Conservation (phyloP, 2,113 vertebrate genomes). For the Nipponia nippon region DNA sequence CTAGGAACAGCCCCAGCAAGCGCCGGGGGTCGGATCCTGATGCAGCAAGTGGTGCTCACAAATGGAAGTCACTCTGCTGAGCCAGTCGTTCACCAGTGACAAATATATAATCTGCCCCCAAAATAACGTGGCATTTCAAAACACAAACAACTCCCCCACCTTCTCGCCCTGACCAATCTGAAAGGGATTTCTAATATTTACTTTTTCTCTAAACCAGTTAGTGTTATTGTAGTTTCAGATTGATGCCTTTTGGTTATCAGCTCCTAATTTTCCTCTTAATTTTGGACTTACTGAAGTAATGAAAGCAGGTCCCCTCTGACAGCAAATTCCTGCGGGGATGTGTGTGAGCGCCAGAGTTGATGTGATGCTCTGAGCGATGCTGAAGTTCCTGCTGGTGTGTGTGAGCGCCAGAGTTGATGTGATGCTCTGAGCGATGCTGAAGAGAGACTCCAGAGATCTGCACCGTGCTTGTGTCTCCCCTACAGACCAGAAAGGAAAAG, state of each 20-base stretch:
- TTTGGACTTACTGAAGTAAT: not conserved
- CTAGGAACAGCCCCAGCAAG: not conserved
- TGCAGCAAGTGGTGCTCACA: not conserved
- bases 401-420: not conserved
- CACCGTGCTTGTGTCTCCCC: not conserved
- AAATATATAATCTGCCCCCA: not conserved
- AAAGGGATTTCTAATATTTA: not conserved
- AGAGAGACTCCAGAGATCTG: not conserved
- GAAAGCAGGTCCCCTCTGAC: not conserved
- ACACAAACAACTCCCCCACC: not conserved
- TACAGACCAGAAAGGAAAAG: not conserved
- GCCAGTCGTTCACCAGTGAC: not conserved
- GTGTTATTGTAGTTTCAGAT: not conserved
- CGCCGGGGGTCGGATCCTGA: rapidly evolving
- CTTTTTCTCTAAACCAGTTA: not conserved
- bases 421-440: not conserved
- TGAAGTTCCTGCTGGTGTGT: rapidly evolving
- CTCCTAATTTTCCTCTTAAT: not conserved
- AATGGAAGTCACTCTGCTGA: not conserved
- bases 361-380: not conserved
- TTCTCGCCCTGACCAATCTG: not conserved
- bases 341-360: not conserved
- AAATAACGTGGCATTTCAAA: not conserved
- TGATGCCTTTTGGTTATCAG: not conserved
- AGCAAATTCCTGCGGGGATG: not conserved